Evolutionary conservation across 2,888 invertebrate species (phyloP).

Genomic region (Diaprepes abbreviatus): DNA sequence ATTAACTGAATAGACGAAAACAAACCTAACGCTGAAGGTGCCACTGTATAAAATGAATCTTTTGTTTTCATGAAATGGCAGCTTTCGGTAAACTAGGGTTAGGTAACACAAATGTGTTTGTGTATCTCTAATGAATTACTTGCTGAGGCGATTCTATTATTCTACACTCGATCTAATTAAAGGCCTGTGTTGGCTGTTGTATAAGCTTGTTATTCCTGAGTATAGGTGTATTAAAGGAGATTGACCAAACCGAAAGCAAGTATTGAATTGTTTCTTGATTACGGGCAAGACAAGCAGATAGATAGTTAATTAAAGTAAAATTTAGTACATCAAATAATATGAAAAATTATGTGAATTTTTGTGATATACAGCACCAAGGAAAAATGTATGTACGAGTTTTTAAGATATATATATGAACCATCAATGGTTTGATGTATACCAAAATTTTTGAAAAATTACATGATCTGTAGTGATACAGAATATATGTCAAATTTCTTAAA

Average conservation of each 20-base stretch:
- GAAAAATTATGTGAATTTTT: too few species aligned
- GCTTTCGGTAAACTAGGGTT: conserved; percentile 26
- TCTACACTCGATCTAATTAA: conserved; percentile 45
- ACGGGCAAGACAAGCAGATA: conserved; percentile 20
- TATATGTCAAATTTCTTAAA: too few species aligned
- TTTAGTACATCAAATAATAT: too few species aligned
- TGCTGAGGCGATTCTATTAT: conserved; percentile 43
- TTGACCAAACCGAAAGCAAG: conserved; percentile 26
- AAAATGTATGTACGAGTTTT: too few species aligned
- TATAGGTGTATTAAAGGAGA: conserved; percentile 28
- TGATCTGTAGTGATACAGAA: too few species aligned
- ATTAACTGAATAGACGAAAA: neutral
- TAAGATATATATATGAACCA: too few species aligned
- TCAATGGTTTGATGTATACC: too few species aligned
- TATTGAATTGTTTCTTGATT: conserved; percentile 19
- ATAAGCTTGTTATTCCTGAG: conserved; percentile 34
- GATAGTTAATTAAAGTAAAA: too few species aligned
- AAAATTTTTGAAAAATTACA: too few species aligned
- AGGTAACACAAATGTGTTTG: conserved; percentile 43
- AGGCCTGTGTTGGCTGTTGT: conserved; percentile 35
- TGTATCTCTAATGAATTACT: too few species aligned
- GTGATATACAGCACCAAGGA: too few species aligned
- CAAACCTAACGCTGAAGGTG: neutral
- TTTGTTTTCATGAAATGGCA: conserved; percentile 18
- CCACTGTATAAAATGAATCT: conserved; percentile 20